Evolutionary conservation across 1,140 invertebrate genomes (phyloP).

Genomic region (Paraescarpia echinospica): DNA sequence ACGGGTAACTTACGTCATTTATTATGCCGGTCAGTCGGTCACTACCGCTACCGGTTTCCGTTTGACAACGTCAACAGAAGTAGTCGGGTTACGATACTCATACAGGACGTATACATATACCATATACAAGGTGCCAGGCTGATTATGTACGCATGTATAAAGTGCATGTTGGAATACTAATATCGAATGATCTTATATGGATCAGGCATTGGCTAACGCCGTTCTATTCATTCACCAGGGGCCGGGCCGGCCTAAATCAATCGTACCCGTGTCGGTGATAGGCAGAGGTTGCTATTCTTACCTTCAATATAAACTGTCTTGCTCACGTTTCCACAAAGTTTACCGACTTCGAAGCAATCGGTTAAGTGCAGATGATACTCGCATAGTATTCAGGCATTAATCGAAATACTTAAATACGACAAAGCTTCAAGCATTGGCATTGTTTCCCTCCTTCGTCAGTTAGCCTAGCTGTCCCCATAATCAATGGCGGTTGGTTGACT

Average conservation of each 20-base stretch:
- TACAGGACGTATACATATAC: background rate
- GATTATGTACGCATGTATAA: background rate
- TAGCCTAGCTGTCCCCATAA: conserved; percentile 3
- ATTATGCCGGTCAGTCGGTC: background rate
- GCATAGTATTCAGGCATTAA: background rate
- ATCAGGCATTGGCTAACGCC: background rate
- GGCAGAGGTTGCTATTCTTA: background rate
- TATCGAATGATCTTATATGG: background rate
- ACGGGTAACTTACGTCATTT: background rate
- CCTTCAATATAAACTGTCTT: background rate
- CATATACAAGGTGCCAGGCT: background rate
- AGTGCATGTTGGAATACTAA: background rate
- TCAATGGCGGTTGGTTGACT: conserved; percentile 3
- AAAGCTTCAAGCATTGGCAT: background rate
- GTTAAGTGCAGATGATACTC: background rate
- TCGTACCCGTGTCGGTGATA: background rate
- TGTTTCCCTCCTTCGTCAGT: conserved; percentile 3
- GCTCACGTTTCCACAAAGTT: background rate
- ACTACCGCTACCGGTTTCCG: background rate
- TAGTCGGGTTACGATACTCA: background rate
- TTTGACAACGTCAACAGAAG: background rate
- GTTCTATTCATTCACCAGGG: background rate
- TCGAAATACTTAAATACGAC: background rate
- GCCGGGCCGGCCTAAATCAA: background rate
- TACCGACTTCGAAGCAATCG: background rate